These are phyloP conservation scores for Lampropteryx suffumata DNA, from an alignment of 2,888 invertebrate genomes.

Conservation along the genomic window DNA sequence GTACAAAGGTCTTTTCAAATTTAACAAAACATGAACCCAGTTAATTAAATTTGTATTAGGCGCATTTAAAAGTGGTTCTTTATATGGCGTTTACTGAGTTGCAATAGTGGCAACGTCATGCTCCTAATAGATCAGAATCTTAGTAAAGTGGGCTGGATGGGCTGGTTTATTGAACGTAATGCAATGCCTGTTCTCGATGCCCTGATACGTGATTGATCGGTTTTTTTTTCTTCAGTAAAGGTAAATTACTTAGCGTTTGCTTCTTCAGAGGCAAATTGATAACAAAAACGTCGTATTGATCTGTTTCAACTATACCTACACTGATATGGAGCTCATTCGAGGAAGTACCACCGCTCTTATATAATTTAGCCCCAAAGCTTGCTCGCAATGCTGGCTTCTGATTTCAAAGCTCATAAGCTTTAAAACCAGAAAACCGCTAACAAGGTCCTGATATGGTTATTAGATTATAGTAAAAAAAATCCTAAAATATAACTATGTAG, in stretches of 20 bases:
- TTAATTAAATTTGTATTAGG: conserved; percentile 81
- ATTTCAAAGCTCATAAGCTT: no score
- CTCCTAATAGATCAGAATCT: conserved; percentile 79
- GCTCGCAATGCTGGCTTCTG: no score
- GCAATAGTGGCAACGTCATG: conserved; percentile 60
- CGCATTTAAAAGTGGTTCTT: conserved; percentile 68
- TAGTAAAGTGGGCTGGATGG: conserved; percentile 66
- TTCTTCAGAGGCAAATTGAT: conserved; percentile 61
- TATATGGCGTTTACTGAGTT: conserved; percentile 62
- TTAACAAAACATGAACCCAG: conserved; percentile 65
- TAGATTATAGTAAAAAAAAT: no score
- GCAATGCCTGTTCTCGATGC: conserved; percentile 74
- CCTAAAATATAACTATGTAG: no score
- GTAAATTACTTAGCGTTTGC: conserved; percentile 61
- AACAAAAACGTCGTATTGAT: background rate
- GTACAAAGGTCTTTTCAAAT: conserved; percentile 74
- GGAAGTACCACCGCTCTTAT: no score
- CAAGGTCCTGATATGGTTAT: no score
- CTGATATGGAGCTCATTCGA: no score
- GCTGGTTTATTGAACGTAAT: conserved; percentile 72
- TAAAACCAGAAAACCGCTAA: no score
- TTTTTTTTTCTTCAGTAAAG: conserved; percentile 67
- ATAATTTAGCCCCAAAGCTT: no score
- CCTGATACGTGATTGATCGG: conserved; percentile 77
- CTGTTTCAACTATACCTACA: no score